Conservation (phyloP, 2,113 vertebrate genomes). For the Actenoides hombroni region DNA sequence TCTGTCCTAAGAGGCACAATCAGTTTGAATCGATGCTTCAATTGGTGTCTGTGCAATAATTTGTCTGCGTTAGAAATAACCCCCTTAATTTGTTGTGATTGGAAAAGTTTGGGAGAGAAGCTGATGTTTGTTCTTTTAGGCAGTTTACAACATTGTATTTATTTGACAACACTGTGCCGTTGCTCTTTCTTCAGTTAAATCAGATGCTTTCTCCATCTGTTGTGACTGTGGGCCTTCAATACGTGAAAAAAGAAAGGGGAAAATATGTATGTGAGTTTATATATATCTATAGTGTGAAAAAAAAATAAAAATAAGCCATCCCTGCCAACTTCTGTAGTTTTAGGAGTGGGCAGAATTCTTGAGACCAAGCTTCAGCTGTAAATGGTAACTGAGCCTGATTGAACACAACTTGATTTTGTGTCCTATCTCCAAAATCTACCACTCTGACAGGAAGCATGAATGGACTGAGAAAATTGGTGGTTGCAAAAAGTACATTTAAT, state of each 20-base stretch:
- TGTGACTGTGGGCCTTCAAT: neutral
- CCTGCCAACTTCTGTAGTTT: neutral
- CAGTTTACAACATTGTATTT: neutral
- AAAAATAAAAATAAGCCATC: neutral
- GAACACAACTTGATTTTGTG: neutral
- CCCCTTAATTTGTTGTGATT: neutral
- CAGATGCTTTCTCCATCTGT: slow-evolving; percentile 21
- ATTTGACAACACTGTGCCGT: neutral
- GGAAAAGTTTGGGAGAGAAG: neutral
- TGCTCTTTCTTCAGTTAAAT: slow-evolving; percentile 15
- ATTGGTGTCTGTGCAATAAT: no score
- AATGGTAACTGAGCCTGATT: neutral
- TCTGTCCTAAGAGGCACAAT: neutral
- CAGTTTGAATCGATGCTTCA: neutral
- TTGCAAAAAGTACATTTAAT: neutral
- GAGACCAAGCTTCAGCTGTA: neutral
- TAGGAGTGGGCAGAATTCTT: neutral
- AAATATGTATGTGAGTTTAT: neutral
- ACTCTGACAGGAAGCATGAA: neutral
- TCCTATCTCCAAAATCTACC: neutral
- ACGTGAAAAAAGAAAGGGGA: neutral
- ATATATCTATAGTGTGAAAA: neutral
- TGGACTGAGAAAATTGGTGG: neutral
- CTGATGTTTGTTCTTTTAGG: neutral
- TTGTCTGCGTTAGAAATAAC: neutral